Conservation (phyloP, 2,888 invertebrate genomes). For the Crioceris asparagi region DNA sequence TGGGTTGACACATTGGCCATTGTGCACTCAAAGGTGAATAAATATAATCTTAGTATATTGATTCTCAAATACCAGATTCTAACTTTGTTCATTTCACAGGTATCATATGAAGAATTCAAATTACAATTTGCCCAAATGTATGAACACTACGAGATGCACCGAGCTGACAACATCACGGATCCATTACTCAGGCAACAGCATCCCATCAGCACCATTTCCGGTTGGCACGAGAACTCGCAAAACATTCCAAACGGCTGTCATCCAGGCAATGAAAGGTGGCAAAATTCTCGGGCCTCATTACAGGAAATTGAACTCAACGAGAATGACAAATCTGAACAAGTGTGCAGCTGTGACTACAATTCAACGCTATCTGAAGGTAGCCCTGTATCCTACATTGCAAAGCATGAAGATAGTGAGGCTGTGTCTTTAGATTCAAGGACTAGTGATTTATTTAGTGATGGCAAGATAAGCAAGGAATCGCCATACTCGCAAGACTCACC, state of each 20-base stretch:
- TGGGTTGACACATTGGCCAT: constrained; percentile 99
- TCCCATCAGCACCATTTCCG: constrained; percentile 93
- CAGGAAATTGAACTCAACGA: constrained; percentile 31
- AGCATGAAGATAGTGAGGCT: constrained; percentile 41
- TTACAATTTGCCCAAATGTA: constrained; percentile 97
- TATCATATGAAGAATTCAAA: constrained; percentile 96
- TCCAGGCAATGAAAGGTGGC: constrained; percentile 32
- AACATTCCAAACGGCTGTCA: constrained; percentile 31
- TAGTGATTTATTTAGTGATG: constrained; percentile 51
- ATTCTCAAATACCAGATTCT: neutral
- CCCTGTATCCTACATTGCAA: constrained; percentile 39
- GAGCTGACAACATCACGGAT: constrained; percentile 91
- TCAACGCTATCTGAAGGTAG: constrained; percentile 41
- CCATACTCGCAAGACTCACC: constrained; percentile 41
- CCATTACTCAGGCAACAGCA: constrained; percentile 85
- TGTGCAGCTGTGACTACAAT: constrained; percentile 40
- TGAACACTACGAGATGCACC: constrained; percentile 86
- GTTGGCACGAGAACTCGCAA: constrained; percentile 68
- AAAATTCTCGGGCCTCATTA: constrained; percentile 23
- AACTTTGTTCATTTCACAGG: constrained; percentile 42
- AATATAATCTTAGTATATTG: neutral
- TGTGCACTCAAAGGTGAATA: constrained; percentile 87
- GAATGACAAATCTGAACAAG: constrained; percentile 33
- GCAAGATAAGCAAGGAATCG: constrained; percentile 48
- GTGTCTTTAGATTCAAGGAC: constrained; percentile 44